Evolutionary conservation across 35 echinoderm and acorn worm species (phyloP), one percentile per base, ranked within the genome.

Genomic region (Apostichopus japonicus): DNA sequence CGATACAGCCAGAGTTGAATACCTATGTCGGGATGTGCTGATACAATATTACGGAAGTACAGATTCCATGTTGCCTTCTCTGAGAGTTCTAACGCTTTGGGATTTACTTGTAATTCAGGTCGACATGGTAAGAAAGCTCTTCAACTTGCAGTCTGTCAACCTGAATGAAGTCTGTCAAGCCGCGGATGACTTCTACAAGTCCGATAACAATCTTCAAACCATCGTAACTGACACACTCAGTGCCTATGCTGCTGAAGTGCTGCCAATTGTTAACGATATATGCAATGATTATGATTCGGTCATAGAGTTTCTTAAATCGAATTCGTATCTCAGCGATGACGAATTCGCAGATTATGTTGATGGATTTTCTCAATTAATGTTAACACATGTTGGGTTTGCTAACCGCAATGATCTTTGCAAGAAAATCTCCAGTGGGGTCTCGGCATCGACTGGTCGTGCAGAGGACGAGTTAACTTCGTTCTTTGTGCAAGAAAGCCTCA

Each of bases 141-240:
- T 89, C 24, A 2, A 72, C 4, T 15, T 73, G 24, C 5, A 23
- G 10, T 10, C 8, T 17, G 23, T 89, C 71, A 72, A 61, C 6
- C 6, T 8, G 24, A 24, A 89, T 6, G 10, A 17, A 1, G 67
- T 53, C 62, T 89, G 86, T 73, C 10, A 16, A n/a, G 86, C 23
- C 1, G 10, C 53, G 27, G 24, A 89, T 54, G 10, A 15, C 4
- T 89, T 65, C 16, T 54, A 62, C 22, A 10, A 89, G 10, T 89
- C 86, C 10, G 24, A 72, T 16, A 72, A 89, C 16, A 89, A 89
- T 15, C 86, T 89, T 1, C 86, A 89, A 72, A 27, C 86, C 23
- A 8, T 89, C 1, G 52, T 72, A 53, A 61, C 33, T 14, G 33
- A 51, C n/a, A 22, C 16, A 4, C 13, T 89, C n/a, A 22, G 51